Conservation (phyloP, 2,888 invertebrate species). For the Zygogramma bicolorata region DNA sequence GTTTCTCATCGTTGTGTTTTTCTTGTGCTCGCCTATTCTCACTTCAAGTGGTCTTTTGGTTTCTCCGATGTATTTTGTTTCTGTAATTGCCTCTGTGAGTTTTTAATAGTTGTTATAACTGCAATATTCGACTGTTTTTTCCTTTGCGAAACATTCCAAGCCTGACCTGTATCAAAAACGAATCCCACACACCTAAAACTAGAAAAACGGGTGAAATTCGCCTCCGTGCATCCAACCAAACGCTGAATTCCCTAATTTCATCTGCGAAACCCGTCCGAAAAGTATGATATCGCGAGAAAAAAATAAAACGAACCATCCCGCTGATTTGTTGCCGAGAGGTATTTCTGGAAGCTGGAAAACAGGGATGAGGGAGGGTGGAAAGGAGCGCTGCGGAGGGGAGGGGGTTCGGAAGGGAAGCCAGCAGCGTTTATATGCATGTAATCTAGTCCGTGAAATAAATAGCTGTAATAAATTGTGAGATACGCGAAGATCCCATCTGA, state of each 20-base stretch:
- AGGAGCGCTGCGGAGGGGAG: constrained; percentile 30
- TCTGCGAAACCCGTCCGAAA: background rate
- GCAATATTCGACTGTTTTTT: too few relatives aligned
- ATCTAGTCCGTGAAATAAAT: constrained; percentile 72
- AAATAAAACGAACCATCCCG: constrained; percentile 9
- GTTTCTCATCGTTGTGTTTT: too few relatives aligned
- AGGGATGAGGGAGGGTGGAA: constrained; percentile 17
- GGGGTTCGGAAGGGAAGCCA: constrained; percentile 48
- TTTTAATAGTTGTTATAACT: too few relatives aligned
- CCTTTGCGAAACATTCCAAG: too few relatives aligned
- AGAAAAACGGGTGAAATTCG: background rate
- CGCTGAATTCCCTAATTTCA: background rate
- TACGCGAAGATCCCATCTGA: constrained; percentile 29
- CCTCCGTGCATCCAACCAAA: background rate
- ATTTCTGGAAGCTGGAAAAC: constrained; percentile 6
- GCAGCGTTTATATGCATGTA: constrained; percentile 68
- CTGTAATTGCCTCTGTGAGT: too few relatives aligned
- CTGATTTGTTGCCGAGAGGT: constrained; percentile 9
- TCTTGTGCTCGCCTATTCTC: too few relatives aligned
- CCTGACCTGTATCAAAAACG: too few relatives aligned
- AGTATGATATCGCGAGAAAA: constrained; percentile 2
- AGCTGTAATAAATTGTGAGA: constrained; percentile 80
- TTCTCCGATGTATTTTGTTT: too few relatives aligned
- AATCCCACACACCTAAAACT: background rate
- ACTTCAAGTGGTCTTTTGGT: too few relatives aligned